Evolutionary conservation across 2,888 invertebrate species (phyloP), one percentile per base, ranked within the genome.

Genomic region (Latrodectus elegans): DNA sequence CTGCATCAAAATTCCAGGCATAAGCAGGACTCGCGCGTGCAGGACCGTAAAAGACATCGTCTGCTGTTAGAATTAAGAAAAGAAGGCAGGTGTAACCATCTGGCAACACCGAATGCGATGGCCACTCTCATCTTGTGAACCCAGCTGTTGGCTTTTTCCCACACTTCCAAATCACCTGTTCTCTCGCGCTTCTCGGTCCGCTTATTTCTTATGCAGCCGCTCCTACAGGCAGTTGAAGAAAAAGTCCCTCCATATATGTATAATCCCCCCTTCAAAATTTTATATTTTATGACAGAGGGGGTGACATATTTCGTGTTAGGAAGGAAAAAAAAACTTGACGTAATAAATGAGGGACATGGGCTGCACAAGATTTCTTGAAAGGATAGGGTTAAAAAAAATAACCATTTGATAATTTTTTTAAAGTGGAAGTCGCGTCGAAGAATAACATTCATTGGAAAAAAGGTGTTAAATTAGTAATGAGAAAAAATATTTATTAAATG

Each of bases 141-240:
- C 83, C 88, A 88, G 88, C 88, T 88, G 88, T 79, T 83, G 83
- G 79, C 83, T 79, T 79, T 88, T 88, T 88, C 88, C 88, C 88
- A 88, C 88, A 88, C 88, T 88, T 51, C 38, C 70, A 53, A 83
- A 88, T 88, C 83, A 83, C 83, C 86, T 87, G 86, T 87, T 81
- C 86, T 51, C 72, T 38, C 38, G 4, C 38, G 38, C 38, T 81
- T 65, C 38, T 80, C 74, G 79, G 74, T 74, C 60, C 78, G 78
- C 78, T 55, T 64, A 26, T 76, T 73, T 76, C 83, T 80, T 79
- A 70, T 79, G 71, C 71, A 71, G 65, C 22, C 26, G 49, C 76
- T 26, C 53, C 15, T 26, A 60, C 14, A 60, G 60, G n/a, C 60
- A 11, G 11, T 14, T 1, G 55, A 55, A 55, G 55, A 60, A 60